Percentiles rank a stretch among this genome's conserved stretches.
Conservation (phyloP, 2,888 invertebrate species). For the Andricus quercusramuli region DNA sequence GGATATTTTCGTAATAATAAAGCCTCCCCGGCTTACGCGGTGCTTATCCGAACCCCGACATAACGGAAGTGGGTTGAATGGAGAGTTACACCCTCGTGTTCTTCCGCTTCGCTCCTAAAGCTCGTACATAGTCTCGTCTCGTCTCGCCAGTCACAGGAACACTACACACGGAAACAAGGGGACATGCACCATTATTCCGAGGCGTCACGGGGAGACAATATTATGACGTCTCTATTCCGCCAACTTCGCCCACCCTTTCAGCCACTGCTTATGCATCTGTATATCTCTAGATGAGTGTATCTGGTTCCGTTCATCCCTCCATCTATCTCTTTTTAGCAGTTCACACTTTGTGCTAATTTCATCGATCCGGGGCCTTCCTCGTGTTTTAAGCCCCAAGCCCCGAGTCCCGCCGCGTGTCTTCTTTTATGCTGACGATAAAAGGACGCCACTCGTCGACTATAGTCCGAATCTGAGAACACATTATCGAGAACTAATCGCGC, state of each 20-base stretch:
- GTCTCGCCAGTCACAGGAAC: conserved; percentile 54
- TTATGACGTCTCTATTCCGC: conserved; percentile 73
- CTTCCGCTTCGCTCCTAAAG: conserved; percentile 64
- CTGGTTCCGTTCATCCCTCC: conserved; percentile 39
- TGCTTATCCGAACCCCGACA: conserved; percentile 60
- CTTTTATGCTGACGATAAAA: conserved; percentile 44
- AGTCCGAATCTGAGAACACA: conserved; percentile 2
- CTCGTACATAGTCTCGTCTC: conserved; percentile 53
- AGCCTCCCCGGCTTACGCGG: conserved; percentile 51
- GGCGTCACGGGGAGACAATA: conserved; percentile 71
- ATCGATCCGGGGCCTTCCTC: conserved; percentile 62
- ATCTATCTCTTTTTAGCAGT: conserved; percentile 51
- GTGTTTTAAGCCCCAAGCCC: conserved; percentile 55
- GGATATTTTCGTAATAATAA: conserved; percentile 59
- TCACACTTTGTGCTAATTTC: conserved; percentile 70
- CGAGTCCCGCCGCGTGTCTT: conserved; percentile 48
- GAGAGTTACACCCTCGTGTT: conserved; percentile 66
- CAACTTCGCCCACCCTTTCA: conserved; percentile 44
- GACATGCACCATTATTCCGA: conserved; percentile 63
- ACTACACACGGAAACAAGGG: conserved; percentile 29
- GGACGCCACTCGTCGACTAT: neutral
- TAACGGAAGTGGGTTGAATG: conserved; percentile 66
- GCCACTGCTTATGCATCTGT: neutral
- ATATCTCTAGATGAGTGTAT: conserved; percentile 19
- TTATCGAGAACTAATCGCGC: conserved; percentile 39